These are phyloP conservation scores for Brachyptera risi DNA, from an alignment of 2,888 invertebrate genomes.

Conservation along the genomic window DNA sequence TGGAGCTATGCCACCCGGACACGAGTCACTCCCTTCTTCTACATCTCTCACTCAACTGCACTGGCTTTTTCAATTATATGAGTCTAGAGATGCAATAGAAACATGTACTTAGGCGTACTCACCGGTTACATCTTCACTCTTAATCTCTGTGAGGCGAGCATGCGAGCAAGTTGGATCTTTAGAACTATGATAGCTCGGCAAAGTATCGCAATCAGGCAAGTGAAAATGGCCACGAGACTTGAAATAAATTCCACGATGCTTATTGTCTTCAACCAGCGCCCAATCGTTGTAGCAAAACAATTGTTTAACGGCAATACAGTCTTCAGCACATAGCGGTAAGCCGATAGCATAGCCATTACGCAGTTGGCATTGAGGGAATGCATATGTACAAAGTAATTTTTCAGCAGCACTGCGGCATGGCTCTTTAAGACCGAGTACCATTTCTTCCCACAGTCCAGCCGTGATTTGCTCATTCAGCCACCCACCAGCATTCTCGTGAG, in stretches of 20 bases:
- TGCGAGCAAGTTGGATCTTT: constrained; percentile 71
- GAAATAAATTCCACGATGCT: constrained; percentile 70
- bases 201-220: constrained; percentile 76
- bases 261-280: constrained; percentile 85
- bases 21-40: too few species aligned
- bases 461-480: constrained; percentile 83
- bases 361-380: constrained; percentile 81
- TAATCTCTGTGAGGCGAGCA: constrained; percentile 78
- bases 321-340: constrained; percentile 85
- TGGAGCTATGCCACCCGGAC: too few species aligned
- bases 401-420: constrained; percentile 85
- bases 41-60: too few species aligned
- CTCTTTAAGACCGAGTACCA: constrained; percentile 72
- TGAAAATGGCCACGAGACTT: constrained; percentile 82
- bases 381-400: constrained; percentile 33
- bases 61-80: too few species aligned
- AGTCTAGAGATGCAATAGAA: too few species aligned
- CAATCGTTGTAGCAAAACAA: constrained; percentile 92
- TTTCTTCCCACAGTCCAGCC: constrained; percentile 78
- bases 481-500: constrained; percentile 58
- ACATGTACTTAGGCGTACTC: too few species aligned
- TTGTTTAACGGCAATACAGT: constrained; percentile 85
- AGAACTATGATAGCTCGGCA: constrained; percentile 67
- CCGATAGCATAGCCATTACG: constrained; percentile 61
- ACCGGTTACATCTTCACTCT: constrained; percentile 77